Conservation (phyloP, 2,888 invertebrate species). For the Tiliacea aurago region DNA sequence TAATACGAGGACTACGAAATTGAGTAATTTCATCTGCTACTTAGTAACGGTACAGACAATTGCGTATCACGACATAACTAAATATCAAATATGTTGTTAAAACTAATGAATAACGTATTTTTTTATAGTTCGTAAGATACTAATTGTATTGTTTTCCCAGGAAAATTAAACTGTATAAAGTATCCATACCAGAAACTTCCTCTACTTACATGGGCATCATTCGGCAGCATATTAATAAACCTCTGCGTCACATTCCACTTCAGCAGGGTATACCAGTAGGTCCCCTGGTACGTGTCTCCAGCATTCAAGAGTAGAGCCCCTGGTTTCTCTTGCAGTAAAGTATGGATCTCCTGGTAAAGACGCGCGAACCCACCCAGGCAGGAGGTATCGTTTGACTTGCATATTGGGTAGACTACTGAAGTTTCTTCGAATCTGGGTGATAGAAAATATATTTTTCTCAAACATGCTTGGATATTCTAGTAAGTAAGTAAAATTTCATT, state of each 20-base stretch:
- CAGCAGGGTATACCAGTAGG: conserved; percentile 94
- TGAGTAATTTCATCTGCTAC: neutral
- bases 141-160: neutral
- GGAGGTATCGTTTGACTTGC: conserved; percentile 83
- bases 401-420: conserved; percentile 88
- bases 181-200: neutral
- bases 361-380: conserved; percentile 94
- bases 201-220: conserved; percentile 93
- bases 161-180: no score
- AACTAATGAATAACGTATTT: neutral
- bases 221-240: conserved; percentile 94
- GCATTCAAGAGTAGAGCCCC: conserved; percentile 94
- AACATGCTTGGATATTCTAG: no score
- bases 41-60: no score
- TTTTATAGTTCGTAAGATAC: no score
- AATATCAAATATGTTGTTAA: neutral
- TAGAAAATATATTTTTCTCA: neutral
- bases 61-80: neutral
- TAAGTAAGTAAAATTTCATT: no score
- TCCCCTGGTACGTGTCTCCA: conserved; percentile 96
- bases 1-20: neutral
- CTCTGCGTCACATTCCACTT: conserved; percentile 93
- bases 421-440: conserved; percentile 91
- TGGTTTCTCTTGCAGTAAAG: conserved; percentile 84
- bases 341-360: conserved; percentile 90